Base-by-base conservation (phyloP, 2,888 invertebrate genomes). In the Biston stratarius region DNA sequence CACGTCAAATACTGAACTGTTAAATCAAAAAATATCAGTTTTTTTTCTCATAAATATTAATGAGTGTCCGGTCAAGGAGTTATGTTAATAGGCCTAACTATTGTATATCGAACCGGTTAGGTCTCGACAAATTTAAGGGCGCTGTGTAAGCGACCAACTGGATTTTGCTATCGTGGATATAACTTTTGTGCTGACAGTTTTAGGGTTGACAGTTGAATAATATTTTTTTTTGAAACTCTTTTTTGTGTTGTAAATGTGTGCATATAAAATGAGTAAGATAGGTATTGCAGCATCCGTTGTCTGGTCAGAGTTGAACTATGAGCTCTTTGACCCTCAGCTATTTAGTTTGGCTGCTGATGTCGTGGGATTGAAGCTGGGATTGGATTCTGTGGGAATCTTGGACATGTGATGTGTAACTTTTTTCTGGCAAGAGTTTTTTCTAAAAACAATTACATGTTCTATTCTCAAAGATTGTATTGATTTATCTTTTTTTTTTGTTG, bases 21-120 rank as follows among this genome's bases (percentile, higher is more conserved):
- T 64, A 67, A 64, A 59, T 49, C 56, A 49, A 69, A 72, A 72
- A 63, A 42, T 67, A 53, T 49, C 64, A 63, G 72, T 73, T 73
- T 58, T 44, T 65, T 69, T 74, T 74, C 69, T 65, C 66, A 73
- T 92, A 88, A 91, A 92, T 94, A 92, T 92, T 92, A 88, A 92
- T 92, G 86, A 89, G 86, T 86, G 83, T 85, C 89, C 84, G 90
- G 91, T 91, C 92, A 94, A 94, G 93, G 92, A 94, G 92, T 91
- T 92, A 92, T 93, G 93, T 83, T 92, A 94, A 92, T 92, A 86
- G 80, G 80, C 83, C 80, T 82, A 77, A 80, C 83, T 83, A 91
- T 92, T 93, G 91, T 92, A 70, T 78, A 78, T 67, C 64, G 80
- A 88, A 89, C 94, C 86, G 89, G 94, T 92, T 91, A 77, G 80